A percentile compares a stretch with the other conserved stretches of the same genome.
Evolutionary conservation across 2,113 vertebrate species (phyloP).

Genomic region (Gorsachius goisagi): DNA sequence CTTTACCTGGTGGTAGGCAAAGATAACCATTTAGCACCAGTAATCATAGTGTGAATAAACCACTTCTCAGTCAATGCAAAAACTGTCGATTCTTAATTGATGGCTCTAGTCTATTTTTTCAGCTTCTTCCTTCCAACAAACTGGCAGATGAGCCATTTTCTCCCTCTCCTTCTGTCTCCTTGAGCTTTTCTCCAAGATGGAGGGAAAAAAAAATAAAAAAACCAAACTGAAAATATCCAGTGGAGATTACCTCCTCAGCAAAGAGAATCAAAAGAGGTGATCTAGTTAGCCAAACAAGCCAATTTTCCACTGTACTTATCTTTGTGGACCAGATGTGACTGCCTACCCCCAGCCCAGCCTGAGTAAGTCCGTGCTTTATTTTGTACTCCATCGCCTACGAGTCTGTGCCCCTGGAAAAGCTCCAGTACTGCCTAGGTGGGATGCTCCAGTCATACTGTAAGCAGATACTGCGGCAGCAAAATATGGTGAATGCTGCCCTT

Average conservation of each 20-base stretch:
- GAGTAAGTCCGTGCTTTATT: background rate
- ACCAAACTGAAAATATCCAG: background rate
- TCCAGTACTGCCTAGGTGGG: background rate
- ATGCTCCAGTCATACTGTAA: background rate
- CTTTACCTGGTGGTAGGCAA: background rate
- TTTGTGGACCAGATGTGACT: background rate
- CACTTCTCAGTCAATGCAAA: background rate
- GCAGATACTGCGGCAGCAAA: background rate
- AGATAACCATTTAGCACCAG: background rate
- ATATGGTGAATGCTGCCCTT: background rate
- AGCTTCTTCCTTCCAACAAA: background rate
- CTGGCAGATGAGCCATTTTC: background rate
- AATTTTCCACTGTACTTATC: conserved; percentile 30
- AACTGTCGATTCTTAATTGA: background rate
- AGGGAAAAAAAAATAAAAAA: background rate
- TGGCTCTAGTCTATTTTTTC: background rate
- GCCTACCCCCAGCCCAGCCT: background rate
- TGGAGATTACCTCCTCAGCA: conserved; percentile 3
- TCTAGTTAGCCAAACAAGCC: conserved; percentile 29
- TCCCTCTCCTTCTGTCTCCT: background rate
- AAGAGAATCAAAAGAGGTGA: background rate
- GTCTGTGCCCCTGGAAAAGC: background rate
- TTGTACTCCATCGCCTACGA: background rate
- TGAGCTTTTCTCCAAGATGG: background rate
- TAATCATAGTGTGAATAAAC: background rate